Evolutionary conservation across 30 jellyfish, hydroid and myxozoan genomes (phyloP), one percentile per base, ranked within the genome.

Genomic region (Aurelia sp.): DNA sequence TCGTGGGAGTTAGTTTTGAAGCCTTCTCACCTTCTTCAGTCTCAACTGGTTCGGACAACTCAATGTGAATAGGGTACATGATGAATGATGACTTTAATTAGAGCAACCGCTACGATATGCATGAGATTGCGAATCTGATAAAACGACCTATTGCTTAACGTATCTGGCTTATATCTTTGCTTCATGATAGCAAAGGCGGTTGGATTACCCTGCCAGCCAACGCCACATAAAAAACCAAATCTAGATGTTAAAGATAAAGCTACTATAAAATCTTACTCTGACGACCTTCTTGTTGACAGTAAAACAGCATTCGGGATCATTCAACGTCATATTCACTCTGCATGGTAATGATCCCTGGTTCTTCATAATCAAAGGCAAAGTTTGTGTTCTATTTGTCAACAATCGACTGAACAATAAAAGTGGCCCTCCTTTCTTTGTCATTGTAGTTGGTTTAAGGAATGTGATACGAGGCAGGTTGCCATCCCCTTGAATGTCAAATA

Each of bases 401-500:
- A 93, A 73, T 21, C 97, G 87, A 64, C 76, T 78, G 89, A 93
- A 93, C 63, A 93, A 79, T 51, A 93, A 63, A 37, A 88, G 76
- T 13, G 97, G 97, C 35, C 57, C 55, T 19, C 96, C 96, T 76
- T 79, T 76, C 50, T 62, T 78, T 12, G 92, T 81, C n/a, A 88
- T 59, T 9, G 92, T 27, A 4, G 72, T 59, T 20, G 98, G 98
- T 72, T 76, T 83, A 64, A 87, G 52, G 17, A 93, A 84, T 9
- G 96, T 66, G 7, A 93, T 68, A 13, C 97, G 67, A 33, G 98
- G 98, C 0, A 93, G 91, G 47, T 87, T 88, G 17, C 98, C 98
- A 51, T 93, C 98, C 22, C 98, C 98, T 22, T 68, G 88, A 11
- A 93, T 70, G 44, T 93, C 98, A 62, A 93, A 93, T 11, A 93